phyloP scores from a whole-genome alignment of 2,113 vertebrate species.

The Dendrocopos noguchii region DNA sequence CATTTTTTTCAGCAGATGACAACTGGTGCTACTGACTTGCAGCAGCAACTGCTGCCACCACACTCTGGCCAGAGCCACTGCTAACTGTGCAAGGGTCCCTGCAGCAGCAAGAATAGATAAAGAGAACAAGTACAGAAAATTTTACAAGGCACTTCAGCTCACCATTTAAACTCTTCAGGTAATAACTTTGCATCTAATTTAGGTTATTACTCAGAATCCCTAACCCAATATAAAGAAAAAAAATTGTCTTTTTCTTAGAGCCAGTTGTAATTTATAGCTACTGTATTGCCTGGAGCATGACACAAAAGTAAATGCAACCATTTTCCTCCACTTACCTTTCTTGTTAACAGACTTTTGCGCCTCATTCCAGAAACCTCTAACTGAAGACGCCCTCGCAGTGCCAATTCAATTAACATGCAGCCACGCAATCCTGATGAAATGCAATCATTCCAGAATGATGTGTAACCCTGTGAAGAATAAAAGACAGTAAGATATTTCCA shows the following conservation, averaged over 20 bases:
- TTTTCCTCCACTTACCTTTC: slow-evolving; percentile 84
- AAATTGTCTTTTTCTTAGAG: background rate
- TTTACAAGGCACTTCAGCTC: background rate
- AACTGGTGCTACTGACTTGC: background rate
- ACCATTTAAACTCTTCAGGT: background rate
- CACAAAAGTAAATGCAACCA: background rate
- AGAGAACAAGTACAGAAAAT: background rate
- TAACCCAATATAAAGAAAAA: background rate
- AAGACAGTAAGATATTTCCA: slow-evolving; percentile 2
- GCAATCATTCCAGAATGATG: slow-evolving; percentile 98
- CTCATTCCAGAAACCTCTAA: slow-evolving; percentile 93
- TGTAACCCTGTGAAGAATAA: slow-evolving; percentile 85
- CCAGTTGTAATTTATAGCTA: background rate
- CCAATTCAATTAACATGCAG: slow-evolving; percentile 96
- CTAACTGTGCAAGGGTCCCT: background rate
- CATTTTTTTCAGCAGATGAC: background rate
- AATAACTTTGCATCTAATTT: background rate
- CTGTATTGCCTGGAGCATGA: background rate
- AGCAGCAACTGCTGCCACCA: background rate
- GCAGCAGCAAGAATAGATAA: background rate
- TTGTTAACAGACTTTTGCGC: slow-evolving; percentile 91
- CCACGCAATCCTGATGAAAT: slow-evolving; percentile 95
- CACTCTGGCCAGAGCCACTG: background rate
- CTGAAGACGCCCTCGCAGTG: slow-evolving; percentile 89
- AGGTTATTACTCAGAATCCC: background rate